Base-by-base conservation (phyloP, 2,797 vertebrate species). In the Parauchenoglanis ngamensis region DNA sequence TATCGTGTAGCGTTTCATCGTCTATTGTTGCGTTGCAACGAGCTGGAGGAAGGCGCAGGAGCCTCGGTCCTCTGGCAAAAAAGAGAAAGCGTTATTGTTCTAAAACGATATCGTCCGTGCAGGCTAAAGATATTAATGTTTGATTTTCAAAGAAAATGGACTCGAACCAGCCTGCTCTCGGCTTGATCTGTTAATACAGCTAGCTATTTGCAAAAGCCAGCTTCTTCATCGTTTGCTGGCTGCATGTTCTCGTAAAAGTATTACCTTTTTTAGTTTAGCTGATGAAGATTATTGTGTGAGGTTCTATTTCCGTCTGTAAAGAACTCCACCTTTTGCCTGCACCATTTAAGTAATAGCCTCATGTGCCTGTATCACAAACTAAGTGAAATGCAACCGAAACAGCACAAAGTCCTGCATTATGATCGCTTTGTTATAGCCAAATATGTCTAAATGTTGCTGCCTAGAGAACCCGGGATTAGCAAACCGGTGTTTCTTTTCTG, bases 21-120 rank as follows among this genome's bases (percentile, higher is more conserved):
- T 95, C 95, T 95, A 96, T 96, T 96, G 95, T 96, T 96, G 95
- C 94, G 92, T 91, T 94, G 94, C 95, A 94, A 94, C 93, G 94
- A 93, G 89, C 94, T 93, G 94, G 92, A 94, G 94, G 92, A 91
- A 93, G 92, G 92, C 90, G 89, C 90, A 90, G 92, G 86, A 91
- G 91, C 83, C 87, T 77, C 80, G 89, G 89, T 88, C 92, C 93
- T 93, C 94, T 91, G 91, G 92, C 91, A 88, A 44, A 73, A 68
- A 40, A 21, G 23, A 85, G 68, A 91, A 91, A 89, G 75, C 89
- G 75, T 81, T 83, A 68, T 86, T 85, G 59, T 88, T 91, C 89
- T 89, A 68, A 88, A 90, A 87, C 68, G 56, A 84, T 90, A 87
- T 84, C 73, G 56, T 84, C 44, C 54, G 40, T 80, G 40, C 52